Evolutionary conservation across 92 coral and sea anemone species (phyloP).

Genomic region (Bergia puertoricense): DNA sequence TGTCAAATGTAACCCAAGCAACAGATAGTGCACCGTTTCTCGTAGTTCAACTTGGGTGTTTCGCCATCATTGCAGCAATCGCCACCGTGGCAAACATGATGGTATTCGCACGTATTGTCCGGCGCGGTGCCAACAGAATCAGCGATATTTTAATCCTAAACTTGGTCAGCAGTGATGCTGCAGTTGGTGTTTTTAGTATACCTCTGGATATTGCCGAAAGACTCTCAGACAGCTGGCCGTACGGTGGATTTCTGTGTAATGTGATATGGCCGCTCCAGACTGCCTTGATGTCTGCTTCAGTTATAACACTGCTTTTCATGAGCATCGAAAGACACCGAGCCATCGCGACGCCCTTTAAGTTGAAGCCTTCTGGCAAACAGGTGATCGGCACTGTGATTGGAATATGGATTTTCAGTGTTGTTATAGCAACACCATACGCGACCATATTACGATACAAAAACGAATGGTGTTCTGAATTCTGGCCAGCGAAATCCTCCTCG

Average conservation of each 20-base stretch:
- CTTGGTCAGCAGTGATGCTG: conserved; percentile 61
- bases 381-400: conserved; percentile 33
- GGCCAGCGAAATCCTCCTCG: conserved; percentile 52
- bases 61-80: conserved; percentile 17
- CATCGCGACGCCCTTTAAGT: conserved; percentile 61
- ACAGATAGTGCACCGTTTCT: conserved; percentile 2
- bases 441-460: conserved; percentile 38
- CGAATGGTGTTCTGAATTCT: conserved; percentile 52
- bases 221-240: conserved; percentile 59
- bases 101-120: conserved; percentile 23
- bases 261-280: conserved; percentile 68
- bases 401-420: conserved; percentile 53
- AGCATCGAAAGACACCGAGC: conserved; percentile 69
- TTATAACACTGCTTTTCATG: conserved; percentile 57
- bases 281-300: conserved; percentile 59
- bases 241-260: conserved; percentile 62
- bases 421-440: conserved; percentile 55
- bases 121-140: conserved; percentile 42
- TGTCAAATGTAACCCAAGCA: conserved; percentile 5
- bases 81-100: conserved; percentile 17
- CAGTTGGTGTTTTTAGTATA: conserved; percentile 61
- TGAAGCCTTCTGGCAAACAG: conserved; percentile 36
- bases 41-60: conserved; percentile 37
- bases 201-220: conserved; percentile 60
- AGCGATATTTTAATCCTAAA: conserved; percentile 68